phyloP scores from a whole-genome alignment of 2,113 vertebrate species.

The Varanus komodoensis region DNA sequence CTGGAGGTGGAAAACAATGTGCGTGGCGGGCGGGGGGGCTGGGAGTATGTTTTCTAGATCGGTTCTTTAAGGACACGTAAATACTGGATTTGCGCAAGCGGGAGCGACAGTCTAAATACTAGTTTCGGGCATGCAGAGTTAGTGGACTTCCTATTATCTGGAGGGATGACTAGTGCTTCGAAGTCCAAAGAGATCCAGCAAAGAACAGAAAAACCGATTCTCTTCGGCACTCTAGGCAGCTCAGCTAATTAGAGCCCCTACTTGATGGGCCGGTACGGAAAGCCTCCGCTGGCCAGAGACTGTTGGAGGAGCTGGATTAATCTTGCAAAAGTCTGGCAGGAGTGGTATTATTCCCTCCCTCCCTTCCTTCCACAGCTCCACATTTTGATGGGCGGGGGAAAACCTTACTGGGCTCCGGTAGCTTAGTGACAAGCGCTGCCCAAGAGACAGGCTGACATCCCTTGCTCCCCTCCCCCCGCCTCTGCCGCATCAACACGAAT shows the following conservation, averaged over 20 bases:
- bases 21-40: background rate
- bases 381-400: background rate
- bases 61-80: constrained; percentile 13
- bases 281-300: background rate
- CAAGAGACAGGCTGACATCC: no score
- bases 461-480: background rate
- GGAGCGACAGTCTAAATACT: background rate
- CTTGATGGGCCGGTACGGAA: background rate
- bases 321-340: background rate
- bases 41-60: background rate
- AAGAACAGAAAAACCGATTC: background rate
- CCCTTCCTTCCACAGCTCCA: no score
- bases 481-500: no score
- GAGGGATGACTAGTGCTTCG: background rate
- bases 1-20: constrained; percentile 7
- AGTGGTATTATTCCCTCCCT: background rate
- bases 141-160: background rate
- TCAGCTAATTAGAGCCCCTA: background rate
- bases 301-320: background rate
- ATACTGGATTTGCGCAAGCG: background rate
- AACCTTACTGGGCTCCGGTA: background rate
- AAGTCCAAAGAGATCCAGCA: background rate
- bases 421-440: background rate
- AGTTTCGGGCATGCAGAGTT: background rate
- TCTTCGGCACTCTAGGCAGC: background rate